phyloP scores from a whole-genome alignment of 2,888 invertebrate genomes.

The Ophraella communa region DNA sequence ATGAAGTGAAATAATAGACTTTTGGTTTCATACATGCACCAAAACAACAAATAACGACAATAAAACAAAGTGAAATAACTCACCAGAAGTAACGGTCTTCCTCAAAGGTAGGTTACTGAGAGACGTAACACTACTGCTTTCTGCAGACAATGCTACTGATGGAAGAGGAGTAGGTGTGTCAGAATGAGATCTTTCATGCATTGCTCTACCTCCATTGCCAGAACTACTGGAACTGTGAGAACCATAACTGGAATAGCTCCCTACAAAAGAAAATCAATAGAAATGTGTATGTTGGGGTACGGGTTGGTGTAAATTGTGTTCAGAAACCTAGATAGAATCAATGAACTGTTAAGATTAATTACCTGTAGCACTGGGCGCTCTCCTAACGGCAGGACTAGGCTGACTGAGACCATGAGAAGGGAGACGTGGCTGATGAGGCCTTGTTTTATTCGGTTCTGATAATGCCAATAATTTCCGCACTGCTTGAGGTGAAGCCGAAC shows the following conservation, averaged over 20 bases:
- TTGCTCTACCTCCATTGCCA: conserved; percentile 64
- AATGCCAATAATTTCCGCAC: conserved; percentile 93
- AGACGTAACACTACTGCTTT: conserved; percentile 94
- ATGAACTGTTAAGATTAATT: conserved; percentile 20
- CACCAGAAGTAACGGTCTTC: conserved; percentile 79
- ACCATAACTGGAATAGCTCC: conserved; percentile 65
- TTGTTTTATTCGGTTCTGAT: conserved; percentile 85
- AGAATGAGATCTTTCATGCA: conserved; percentile 89
- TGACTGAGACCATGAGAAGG: conserved; percentile 65
- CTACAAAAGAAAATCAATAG: conserved; percentile 37
- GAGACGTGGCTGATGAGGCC: conserved; percentile 85
- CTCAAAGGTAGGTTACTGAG: conserved; percentile 87
- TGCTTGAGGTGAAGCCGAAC: conserved; percentile 95
- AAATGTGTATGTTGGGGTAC: background rate
- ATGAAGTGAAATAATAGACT: no score
- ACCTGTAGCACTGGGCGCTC: conserved; percentile 63
- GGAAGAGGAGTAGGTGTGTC: conserved; percentile 85
- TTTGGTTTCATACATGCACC: background rate
- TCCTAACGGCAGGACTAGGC: conserved; percentile 67
- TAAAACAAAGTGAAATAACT: conserved; percentile 45
- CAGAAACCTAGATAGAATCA: background rate
- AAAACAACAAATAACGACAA: background rate
- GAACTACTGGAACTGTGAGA: conserved; percentile 62
- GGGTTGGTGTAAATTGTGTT: background rate
- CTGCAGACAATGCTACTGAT: conserved; percentile 88